A percentile compares a stretch with the other conserved stretches of the same genome.
Conservation (phyloP, 2,113 vertebrate genomes). For the Odontesthes bonariensis region DNA sequence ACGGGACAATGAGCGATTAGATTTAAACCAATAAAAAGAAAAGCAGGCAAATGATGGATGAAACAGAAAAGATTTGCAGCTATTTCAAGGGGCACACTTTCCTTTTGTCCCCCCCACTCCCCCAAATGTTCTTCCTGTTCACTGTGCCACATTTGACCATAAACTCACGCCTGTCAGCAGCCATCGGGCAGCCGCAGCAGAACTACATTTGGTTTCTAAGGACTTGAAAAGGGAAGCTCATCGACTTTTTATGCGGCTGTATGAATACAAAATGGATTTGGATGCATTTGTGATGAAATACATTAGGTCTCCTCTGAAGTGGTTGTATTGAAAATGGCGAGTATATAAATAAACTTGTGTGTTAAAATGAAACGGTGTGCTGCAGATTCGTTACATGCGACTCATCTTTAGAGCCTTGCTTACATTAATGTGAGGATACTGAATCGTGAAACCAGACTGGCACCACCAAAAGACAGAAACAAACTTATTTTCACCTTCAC, state of each 20-base stretch:
- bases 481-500: slow-evolving; percentile 18
- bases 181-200: background rate
- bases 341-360: background rate
- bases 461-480: background rate
- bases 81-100: background rate
- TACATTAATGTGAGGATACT: background rate
- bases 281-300: background rate
- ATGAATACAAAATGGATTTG: background rate
- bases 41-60: background rate
- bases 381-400: background rate
- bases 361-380: background rate
- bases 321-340: too few relatives aligned
- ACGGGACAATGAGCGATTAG: background rate
- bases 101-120: too few relatives aligned
- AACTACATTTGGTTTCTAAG: background rate
- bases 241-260: background rate
- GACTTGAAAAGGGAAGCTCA: background rate
- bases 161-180: background rate
- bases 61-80: background rate
- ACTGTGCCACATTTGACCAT: background rate
- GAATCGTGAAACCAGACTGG: background rate
- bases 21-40: background rate
- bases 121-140: background rate
- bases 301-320: background rate
- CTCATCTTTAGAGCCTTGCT: background rate